Conservation (phyloP, 2,888 invertebrate genomes). For the Parascotia fuliginaria region DNA sequence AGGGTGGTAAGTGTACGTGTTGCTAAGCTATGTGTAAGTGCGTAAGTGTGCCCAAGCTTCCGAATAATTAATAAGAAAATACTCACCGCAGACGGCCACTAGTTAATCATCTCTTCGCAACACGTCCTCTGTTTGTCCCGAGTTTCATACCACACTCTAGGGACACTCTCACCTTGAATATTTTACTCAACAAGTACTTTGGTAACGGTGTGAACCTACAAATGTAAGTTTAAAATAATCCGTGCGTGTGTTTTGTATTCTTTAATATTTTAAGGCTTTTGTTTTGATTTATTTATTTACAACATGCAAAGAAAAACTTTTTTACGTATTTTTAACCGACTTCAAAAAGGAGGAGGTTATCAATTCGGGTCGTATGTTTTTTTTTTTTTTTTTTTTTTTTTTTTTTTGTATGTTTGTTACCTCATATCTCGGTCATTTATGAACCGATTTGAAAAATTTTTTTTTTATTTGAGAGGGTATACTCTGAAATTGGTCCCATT, state of each 20-base stretch:
- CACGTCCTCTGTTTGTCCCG: constrained; percentile 31
- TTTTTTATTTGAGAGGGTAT: too few species aligned
- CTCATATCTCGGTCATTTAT: too few species aligned
- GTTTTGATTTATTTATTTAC: neutral
- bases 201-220: constrained; percentile 30
- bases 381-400: too few species aligned
- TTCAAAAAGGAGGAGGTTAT: too few species aligned
- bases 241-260: constrained; percentile 22
- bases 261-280: constrained; percentile 28
- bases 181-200: constrained; percentile 45
- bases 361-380: too few species aligned
- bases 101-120: constrained; percentile 37
- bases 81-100: constrained; percentile 31
- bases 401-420: too few species aligned
- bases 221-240: constrained; percentile 37
- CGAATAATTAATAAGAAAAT: constrained; percentile 37
- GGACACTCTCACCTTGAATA: constrained; percentile 44
- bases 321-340: too few species aligned
- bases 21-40: constrained; percentile 5
- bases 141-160: constrained; percentile 29
- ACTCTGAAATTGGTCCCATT: too few species aligned
- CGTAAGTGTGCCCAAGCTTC: constrained; percentile 29
- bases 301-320: too few species aligned
- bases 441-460: too few species aligned
- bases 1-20: too few species aligned